Evolutionary conservation across 2,888 invertebrate species (phyloP).

Genomic region (Trachelus iudaicus): DNA sequence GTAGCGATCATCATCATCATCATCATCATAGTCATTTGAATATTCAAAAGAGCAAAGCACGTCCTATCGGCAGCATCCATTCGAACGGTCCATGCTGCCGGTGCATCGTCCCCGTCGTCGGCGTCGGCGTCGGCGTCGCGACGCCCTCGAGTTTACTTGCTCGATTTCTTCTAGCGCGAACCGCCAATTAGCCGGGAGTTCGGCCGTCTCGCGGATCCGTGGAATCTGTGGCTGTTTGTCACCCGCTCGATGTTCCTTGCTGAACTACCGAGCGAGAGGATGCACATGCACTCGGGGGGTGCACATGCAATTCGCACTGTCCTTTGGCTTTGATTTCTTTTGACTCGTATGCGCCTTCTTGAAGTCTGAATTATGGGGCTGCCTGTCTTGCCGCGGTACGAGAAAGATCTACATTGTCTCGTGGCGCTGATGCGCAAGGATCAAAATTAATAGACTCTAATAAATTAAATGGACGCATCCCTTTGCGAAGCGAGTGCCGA

Average conservation of each 20-base stretch:
- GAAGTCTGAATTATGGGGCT: slow-evolving; percentile 40
- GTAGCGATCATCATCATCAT: neutral
- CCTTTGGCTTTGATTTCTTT: neutral
- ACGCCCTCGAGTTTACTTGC: slow-evolving; percentile 6
- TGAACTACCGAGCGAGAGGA: neutral
- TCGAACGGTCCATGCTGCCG: neutral
- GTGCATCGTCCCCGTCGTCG: slow-evolving; percentile 9
- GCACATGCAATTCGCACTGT: neutral
- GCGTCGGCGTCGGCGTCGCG: slow-evolving; percentile 12
- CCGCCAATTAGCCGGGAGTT: slow-evolving; percentile 59
- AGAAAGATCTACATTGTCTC: neutral
- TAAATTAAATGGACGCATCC: neutral
- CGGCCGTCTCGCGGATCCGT: slow-evolving; percentile 52
- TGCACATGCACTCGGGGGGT: neutral
- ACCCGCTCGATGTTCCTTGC: slow-evolving; percentile 33
- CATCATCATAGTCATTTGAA: neutral
- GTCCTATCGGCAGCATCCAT: neutral
- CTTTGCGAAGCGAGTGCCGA: neutral
- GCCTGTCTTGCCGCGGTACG: neutral
- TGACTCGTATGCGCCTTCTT: slow-evolving; percentile 10
- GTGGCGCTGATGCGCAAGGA: neutral
- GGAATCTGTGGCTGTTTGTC: slow-evolving; percentile 58
- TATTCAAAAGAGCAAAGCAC: neutral
- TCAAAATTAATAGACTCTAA: neutral
- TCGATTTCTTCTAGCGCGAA: slow-evolving; percentile 42